Conservation (phyloP, 2,888 invertebrate species). For the Strigamia transsilvanica region DNA sequence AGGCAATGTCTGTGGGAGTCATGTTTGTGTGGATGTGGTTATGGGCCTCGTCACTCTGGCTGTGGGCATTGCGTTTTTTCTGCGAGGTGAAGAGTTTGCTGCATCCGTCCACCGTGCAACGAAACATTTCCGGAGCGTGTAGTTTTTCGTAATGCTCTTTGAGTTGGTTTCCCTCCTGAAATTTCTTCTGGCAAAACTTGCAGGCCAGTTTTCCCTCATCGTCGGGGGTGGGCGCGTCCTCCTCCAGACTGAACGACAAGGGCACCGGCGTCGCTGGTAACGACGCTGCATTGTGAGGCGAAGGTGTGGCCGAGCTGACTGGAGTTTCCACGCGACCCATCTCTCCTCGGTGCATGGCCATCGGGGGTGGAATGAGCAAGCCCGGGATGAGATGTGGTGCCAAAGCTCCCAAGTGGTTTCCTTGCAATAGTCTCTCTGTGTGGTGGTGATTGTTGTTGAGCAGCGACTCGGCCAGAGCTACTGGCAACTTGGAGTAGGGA, state of each 20-base stretch:
- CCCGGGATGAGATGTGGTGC: constrained; percentile 67
- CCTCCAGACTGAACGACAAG: constrained; percentile 71
- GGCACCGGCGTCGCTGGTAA: constrained; percentile 53
- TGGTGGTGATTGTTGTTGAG: constrained; percentile 66
- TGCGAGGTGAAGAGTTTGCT: constrained; percentile 80
- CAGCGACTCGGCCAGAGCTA: constrained; percentile 66
- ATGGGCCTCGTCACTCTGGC: constrained; percentile 73
- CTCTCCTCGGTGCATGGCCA: constrained; percentile 59
- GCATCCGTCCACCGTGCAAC: constrained; percentile 80
- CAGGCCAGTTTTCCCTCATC: constrained; percentile 75
- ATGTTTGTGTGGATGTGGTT: constrained; percentile 47
- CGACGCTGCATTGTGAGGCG: constrained; percentile 44
- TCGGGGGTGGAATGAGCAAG: constrained; percentile 68
- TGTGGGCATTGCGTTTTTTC: constrained; percentile 79
- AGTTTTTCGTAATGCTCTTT: constrained; percentile 78
- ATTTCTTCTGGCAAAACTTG: constrained; percentile 74
- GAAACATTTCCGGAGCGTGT: constrained; percentile 75
- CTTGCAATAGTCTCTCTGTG: constrained; percentile 65
- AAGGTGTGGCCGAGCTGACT: constrained; percentile 54
- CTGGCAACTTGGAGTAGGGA: constrained; percentile 68
- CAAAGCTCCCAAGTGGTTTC: constrained; percentile 67
- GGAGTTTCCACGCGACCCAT: constrained; percentile 46
- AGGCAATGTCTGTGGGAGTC: constrained; percentile 8
- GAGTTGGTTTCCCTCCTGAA: constrained; percentile 71
- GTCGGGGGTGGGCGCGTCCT: constrained; percentile 72